Base-by-base conservation (phyloP, 2,888 invertebrate species). In the Chromoteleia sp. region DNA sequence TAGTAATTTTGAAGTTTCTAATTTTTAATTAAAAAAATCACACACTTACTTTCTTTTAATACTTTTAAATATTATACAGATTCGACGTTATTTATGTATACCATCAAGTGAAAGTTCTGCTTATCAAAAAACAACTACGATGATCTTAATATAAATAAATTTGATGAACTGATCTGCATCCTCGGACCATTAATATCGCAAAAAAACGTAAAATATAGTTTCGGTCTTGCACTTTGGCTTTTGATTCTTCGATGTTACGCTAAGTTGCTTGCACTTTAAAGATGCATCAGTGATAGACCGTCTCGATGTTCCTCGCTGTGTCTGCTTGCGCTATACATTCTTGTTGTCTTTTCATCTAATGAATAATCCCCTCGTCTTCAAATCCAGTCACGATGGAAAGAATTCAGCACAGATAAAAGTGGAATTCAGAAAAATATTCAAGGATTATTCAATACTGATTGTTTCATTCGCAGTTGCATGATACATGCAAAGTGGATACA, bases 301-400 rank as follows among this genome's bases (percentile, higher is more conserved):
- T 25, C 25, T 4, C 25, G 25, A 25, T 25, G 25, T 25, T 25
- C 25, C 3, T 25, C 6, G 25, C 25, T 25, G 25, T 25, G 2
- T 25, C 25, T 25, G 25, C 6, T 25, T 25, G 5, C 25, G 25
- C 17, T 48, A 19, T 48, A 21, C 19, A 19, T 48, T 48, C 48
- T 19, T 48, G 48, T 21, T 48, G 48, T 48, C 48, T 48, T 48
- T 48, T 19, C 7, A 17, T 48, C n/a, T 48, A 48, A 48, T 48
- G 48, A 48, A 48, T 48, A 21, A 48, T 19, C 10, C 48, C 19
- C 10, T 41, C 41, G 10, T 48, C 48, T 48, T 48, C 19, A 48
- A 48, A 48, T 19, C 48, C 48, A 48, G 48, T 48, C 21, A 19
- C 48, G 21, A 48, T 21, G 0, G 48, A 8, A 48, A 48, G 21